Evolutionary conservation across 2,113 vertebrate genomes (phyloP).

Genomic region (Catharus minimus): DNA sequence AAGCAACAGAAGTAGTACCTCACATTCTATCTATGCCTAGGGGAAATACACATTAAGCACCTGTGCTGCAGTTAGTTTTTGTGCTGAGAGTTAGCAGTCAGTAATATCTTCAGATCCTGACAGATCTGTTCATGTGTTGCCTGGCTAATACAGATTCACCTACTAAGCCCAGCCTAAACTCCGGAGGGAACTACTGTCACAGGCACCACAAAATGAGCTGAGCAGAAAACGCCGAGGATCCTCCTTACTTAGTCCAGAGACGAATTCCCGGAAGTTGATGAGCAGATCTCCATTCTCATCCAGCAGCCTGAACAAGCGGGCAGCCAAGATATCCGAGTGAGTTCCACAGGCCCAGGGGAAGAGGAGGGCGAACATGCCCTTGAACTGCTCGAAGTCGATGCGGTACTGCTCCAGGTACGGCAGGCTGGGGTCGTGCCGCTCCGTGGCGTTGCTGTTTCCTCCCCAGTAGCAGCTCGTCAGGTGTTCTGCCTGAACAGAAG

Average conservation of each 20-base stretch:
- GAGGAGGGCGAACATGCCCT: constrained; percentile 88
- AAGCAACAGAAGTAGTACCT: neutral
- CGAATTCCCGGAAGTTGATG: constrained; percentile 96
- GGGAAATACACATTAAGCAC: neutral
- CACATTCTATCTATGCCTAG: neutral
- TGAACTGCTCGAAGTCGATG: constrained; percentile 95
- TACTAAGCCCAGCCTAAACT: neutral
- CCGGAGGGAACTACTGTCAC: neutral
- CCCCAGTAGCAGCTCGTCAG: constrained; percentile 99
- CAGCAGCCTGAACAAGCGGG: constrained; percentile 87
- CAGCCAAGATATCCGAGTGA: constrained; percentile 86
- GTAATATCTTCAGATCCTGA: neutral
- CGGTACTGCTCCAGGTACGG: constrained; percentile 98
- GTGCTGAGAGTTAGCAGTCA: neutral
- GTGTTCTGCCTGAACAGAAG: constrained; percentile 86
- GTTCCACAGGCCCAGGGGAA: constrained; percentile 92
- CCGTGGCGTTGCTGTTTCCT: constrained; percentile 88
- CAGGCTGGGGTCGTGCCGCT: constrained; percentile 95
- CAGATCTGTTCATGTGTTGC: fast-evolving
- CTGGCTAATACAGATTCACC: neutral
- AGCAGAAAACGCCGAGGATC: neutral
- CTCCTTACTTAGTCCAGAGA: constrained; percentile 88
- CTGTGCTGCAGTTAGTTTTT: fast-evolving
- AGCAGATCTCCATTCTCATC: constrained; percentile 92
- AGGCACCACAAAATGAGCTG: neutral